These are phyloP conservation scores for Euplexia lucipara DNA, from an alignment of 2,888 invertebrate species.

Conservation along the genomic window DNA sequence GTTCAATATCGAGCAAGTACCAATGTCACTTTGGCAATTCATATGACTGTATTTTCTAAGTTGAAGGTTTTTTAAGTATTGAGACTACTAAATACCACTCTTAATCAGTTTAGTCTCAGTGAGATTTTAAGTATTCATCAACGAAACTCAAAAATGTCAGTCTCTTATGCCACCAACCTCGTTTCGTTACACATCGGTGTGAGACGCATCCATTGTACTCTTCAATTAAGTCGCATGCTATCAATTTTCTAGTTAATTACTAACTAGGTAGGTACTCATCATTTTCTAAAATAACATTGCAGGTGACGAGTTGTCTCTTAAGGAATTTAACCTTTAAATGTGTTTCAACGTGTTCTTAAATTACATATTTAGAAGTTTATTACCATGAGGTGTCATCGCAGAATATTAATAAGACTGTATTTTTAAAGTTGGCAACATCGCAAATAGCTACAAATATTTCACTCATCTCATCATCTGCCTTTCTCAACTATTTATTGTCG, in stretches of 20 bases:
- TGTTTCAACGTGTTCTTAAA: conserved; percentile 6
- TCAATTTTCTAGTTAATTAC: conserved; percentile 43
- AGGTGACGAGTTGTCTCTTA: conserved; percentile 17
- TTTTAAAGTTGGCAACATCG: too few species aligned
- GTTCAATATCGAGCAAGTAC: too few species aligned
- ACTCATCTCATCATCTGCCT: too few species aligned
- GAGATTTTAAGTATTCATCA: too few species aligned
- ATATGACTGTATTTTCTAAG: too few species aligned
- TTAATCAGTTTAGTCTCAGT: background rate
- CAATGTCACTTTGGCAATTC: too few species aligned
- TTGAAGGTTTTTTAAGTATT: too few species aligned
- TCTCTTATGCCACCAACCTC: too few species aligned
- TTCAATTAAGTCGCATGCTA: conserved; percentile 26
- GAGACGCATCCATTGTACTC: conserved; percentile 13
- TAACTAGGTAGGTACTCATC: background rate
- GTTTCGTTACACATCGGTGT: conserved; percentile 16
- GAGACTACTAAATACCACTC: too few species aligned
- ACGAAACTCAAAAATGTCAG: background rate
- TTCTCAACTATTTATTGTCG: too few species aligned
- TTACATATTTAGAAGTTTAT: conserved; percentile 1
- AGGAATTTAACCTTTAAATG: conserved; percentile 58
- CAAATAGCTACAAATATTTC: too few species aligned
- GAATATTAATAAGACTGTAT: background rate
- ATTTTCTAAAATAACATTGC: conserved; percentile 30
- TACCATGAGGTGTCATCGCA: background rate